Evolutionary conservation across 1,140 invertebrate genomes (phyloP), one percentile per base, ranked within the genome.

Genomic region (Drosophila arawakana): DNA sequence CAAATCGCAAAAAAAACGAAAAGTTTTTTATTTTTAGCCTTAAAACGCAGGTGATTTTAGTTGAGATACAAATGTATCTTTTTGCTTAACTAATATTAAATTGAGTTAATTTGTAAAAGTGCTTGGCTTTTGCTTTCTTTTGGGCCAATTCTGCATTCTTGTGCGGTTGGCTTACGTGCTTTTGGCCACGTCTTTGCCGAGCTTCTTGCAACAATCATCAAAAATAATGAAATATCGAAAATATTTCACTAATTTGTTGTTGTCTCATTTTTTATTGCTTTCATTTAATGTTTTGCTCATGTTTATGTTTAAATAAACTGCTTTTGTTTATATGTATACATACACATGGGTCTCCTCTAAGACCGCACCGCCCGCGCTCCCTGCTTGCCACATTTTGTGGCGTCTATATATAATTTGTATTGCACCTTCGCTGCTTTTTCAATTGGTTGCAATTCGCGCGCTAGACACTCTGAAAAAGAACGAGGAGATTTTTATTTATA

Each of bases 381-480:
- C 34, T 9, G 35, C 1, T 65, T 54, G 62, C 62, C 35, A 37
- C 41, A 43, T 54, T 7, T 30, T 63, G 18, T 35, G 21, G 30
- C 15, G 10, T 54, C 7, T 54, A 37, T 35, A 55, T 39, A 18
- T 55, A 55, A 21, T 57, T 41, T 57, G 15, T 35, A 57, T 66
- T 81, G 80, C 79, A 81, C 61, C 76, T 83, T 69, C 41, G 5
- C 15, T 44, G 13, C 34, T 44, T 11, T 74, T 79, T 85, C 75
- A 88, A 85, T 85, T 85, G 76, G 54, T 73, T 84, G 81, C 81
- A 84, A 85, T 85, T 76, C 69, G 57, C 13, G 60, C 44, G 69
- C 67, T 76, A 85, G 83, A 86, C 79, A 50, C 62, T 72, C 62
- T 72, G 68, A 69, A 30, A 30, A 30, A 30, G 6, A 30, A 3